Evolutionary conservation across 2,113 vertebrate species (phyloP), one percentile per base, ranked within the genome.

Genomic region (Zonotrichia leucophrys): DNA sequence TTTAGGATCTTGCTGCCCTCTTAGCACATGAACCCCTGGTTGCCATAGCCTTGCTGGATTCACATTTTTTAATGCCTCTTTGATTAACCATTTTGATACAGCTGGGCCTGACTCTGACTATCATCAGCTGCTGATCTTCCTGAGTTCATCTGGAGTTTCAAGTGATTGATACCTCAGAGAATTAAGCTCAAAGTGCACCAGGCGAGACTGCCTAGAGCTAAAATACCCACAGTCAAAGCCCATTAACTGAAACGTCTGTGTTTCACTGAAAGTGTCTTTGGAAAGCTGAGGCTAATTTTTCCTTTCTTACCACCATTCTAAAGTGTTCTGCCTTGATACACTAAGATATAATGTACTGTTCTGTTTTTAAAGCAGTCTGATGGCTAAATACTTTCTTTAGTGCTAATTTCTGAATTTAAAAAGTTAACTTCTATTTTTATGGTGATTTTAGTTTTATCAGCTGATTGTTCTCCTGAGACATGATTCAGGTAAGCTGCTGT

Each of bases 211-310:
- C 89, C 74, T 82, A 27, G 49, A 79, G 70, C 49, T 52, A 84
- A 95, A 94, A 84, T 84, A 89, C 66, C 58, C 78, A 13, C 58
- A 94, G 84, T 49, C 74, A 87, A 68, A 94, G 59, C 58, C 67
- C 25, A 50, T 91, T 91, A 92, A 35, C 37, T 68, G 74, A 30
- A 68, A 73, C 6, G 33, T 30, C 77, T 89, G 62, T 46, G 18
- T 89, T 85, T 75, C 14, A 25, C 49, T 60, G n/a, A 82, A 87
- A 75, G 66, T 82, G 58, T 66, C 50, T 72, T 75, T 39, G 10
- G 37, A 87, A 89, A n/a, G 31, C 21, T 39, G 7, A 66, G 10
- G 17, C 22, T 72, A 35, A 20, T 78, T 81, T 90, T 58, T n/a
- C 14, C 7, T 75, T 75, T 64, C 17, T 56, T 87, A 27, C 42